phyloP scores from a whole-genome alignment of 1,140 invertebrate genomes.

The Coenobita brevimanus region DNA sequence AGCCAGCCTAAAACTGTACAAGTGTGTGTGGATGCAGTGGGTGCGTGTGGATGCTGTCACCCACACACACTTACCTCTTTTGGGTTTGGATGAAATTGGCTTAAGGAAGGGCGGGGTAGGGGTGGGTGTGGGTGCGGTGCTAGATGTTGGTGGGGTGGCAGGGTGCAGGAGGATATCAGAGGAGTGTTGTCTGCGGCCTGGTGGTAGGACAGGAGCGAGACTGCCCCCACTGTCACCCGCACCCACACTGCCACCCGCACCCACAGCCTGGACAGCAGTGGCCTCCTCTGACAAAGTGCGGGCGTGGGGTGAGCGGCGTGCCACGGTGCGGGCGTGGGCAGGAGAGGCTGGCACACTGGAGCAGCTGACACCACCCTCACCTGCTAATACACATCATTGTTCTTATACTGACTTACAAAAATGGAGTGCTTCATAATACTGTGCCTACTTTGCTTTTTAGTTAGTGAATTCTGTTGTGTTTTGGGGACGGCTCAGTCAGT shows the following conservation, averaged over 20 bases:
- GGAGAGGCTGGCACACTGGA: slow-evolving; percentile 23
- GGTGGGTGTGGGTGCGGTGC: slow-evolving; percentile 36
- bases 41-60: too few species aligned
- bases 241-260: background rate
- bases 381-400: slow-evolving; percentile 41
- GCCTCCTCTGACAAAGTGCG: slow-evolving; percentile 54
- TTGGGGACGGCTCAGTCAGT: too few species aligned
- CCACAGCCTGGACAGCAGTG: slow-evolving; percentile 24
- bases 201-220: slow-evolving; percentile 45
- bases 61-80: slow-evolving; percentile 41
- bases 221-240: background rate
- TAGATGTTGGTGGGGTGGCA: slow-evolving; percentile 50
- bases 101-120: slow-evolving; percentile 43
- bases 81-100: slow-evolving; percentile 56
- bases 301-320: slow-evolving; percentile 48
- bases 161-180: slow-evolving; percentile 55
- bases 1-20: too few species aligned
- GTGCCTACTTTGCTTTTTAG: too few species aligned
- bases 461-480: too few species aligned
- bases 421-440: too few species aligned
- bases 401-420: too few species aligned
- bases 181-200: slow-evolving; percentile 54
- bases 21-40: too few species aligned
- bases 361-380: slow-evolving; percentile 1
- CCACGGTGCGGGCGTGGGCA: slow-evolving; percentile 19